A percentile compares a stretch with the other conserved stretches of the same genome.
These are phyloP conservation scores for Meiosimyza decipiens DNA, from an alignment of 2,888 invertebrate genomes.

Conservation along the genomic window DNA sequence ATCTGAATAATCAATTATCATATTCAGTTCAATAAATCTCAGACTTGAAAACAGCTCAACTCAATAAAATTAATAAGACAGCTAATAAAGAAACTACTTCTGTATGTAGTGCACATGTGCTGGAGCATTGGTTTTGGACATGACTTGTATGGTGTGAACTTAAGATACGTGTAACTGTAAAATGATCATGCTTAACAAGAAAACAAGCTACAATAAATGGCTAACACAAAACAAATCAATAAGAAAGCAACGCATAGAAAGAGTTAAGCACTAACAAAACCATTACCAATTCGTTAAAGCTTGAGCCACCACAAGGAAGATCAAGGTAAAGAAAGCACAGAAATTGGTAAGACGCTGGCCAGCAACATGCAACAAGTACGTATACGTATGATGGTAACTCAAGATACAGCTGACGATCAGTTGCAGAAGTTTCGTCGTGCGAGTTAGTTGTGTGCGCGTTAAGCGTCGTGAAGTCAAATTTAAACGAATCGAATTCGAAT, in stretches of 20 bases:
- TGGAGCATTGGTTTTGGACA: not conserved
- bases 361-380: slow-evolving; percentile 11
- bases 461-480: slow-evolving; percentile 50
- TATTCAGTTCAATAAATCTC: no score
- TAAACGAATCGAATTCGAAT: slow-evolving; percentile 49
- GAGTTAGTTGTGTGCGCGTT: slow-evolving; percentile 60
- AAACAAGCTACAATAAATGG: not conserved
- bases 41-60: not conserved
- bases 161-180: slow-evolving; percentile 27
- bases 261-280: not conserved
- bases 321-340: slow-evolving; percentile 38
- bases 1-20: no score
- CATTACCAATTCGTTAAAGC: slow-evolving; percentile 1
- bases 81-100: not conserved
- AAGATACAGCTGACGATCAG: slow-evolving; percentile 58
- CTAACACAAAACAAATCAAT: slow-evolving; percentile 4
- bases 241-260: slow-evolving; percentile 8
- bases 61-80: not conserved
- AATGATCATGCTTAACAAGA: slow-evolving; percentile 23
- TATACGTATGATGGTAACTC: slow-evolving; percentile 61
- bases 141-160: slow-evolving; percentile 15
- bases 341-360: slow-evolving; percentile 25
- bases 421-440: slow-evolving; percentile 63
- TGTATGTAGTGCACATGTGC: not conserved
- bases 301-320: slow-evolving; percentile 24